These are phyloP conservation scores for Loriculus beryllinus DNA, from an alignment of 2,797 vertebrate species.

Conservation along the genomic window DNA sequence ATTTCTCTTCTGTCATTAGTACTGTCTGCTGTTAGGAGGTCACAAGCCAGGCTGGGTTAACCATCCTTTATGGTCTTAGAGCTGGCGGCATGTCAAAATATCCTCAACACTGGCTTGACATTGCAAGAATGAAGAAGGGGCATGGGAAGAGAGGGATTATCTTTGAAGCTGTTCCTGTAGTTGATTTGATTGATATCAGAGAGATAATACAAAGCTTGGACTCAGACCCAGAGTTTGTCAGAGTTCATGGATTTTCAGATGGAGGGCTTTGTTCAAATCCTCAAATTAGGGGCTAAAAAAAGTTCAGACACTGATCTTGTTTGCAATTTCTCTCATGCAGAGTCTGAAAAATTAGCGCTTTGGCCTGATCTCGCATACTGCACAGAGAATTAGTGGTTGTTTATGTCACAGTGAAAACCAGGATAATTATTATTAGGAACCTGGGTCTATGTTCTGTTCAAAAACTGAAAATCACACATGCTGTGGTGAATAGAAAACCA, in stretches of 20 bases:
- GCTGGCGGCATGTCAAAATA: not conserved
- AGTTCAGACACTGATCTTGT: not conserved
- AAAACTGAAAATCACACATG: not conserved
- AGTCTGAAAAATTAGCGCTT: not conserved
- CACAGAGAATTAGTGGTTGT: not conserved
- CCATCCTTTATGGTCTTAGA: not conserved
- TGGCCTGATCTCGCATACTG: not conserved
- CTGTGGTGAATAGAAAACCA: not conserved
- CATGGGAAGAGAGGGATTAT: constrained; percentile 28
- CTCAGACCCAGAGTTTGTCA: not conserved
- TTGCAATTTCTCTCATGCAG: not conserved
- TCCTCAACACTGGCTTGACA: not conserved
- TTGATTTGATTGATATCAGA: constrained; percentile 43
- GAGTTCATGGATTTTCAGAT: constrained; percentile 31
- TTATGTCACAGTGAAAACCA: not conserved
- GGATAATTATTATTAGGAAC: not conserved
- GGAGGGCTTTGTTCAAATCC: not conserved
- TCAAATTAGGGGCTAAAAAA: not conserved
- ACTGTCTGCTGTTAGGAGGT: not conserved
- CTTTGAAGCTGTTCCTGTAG: constrained; percentile 21
- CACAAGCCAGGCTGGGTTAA: not conserved
- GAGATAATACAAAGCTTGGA: constrained; percentile 35
- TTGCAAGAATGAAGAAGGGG: constrained; percentile 24
- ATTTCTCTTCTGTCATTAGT: not conserved
- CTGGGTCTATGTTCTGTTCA: not conserved